These are phyloP conservation scores for Lepus timidus DNA, from an alignment of 2,113 vertebrate species.

Conservation along the genomic window DNA sequence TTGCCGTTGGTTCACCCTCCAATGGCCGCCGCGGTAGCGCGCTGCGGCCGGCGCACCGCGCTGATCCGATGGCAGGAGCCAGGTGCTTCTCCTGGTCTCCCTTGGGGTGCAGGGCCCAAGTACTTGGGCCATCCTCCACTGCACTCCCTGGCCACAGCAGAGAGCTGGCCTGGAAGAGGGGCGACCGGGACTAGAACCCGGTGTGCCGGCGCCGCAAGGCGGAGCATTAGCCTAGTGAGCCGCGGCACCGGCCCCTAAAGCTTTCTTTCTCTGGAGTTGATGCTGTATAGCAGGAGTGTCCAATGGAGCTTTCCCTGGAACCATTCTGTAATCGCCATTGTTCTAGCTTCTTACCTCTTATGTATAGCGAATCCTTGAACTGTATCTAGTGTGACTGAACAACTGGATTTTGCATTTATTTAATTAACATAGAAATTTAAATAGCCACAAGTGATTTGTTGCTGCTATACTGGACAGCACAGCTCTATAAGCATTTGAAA, in stretches of 20 bases:
- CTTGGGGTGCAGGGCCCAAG: too few relatives aligned
- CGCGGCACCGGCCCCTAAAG: background rate
- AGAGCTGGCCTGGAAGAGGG: too few relatives aligned
- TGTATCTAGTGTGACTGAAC: background rate
- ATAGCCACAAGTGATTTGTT: background rate
- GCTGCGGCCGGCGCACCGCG: too few relatives aligned
- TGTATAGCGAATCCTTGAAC: background rate
- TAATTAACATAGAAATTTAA: conserved; percentile 39
- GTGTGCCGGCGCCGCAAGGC: too few relatives aligned
- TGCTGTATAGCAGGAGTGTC: background rate
- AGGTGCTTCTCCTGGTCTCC: too few relatives aligned
- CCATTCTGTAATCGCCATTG: background rate
- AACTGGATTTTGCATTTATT: conserved; percentile 34
- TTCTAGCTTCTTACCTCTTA: background rate
- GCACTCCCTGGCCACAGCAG: too few relatives aligned
- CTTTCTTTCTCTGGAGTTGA: background rate
- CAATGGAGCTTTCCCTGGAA: background rate
- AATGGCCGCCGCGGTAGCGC: too few relatives aligned
- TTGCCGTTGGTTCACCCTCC: too few relatives aligned
- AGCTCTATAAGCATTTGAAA: conserved; percentile 47
- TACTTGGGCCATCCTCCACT: too few relatives aligned
- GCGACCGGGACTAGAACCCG: too few relatives aligned
- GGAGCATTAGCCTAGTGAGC: too few relatives aligned
- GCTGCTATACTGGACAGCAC: background rate
- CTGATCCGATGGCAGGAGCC: too few relatives aligned